Base-by-base conservation (phyloP, 1,140 invertebrate genomes). In the Pseudobourletiella spinata region DNA sequence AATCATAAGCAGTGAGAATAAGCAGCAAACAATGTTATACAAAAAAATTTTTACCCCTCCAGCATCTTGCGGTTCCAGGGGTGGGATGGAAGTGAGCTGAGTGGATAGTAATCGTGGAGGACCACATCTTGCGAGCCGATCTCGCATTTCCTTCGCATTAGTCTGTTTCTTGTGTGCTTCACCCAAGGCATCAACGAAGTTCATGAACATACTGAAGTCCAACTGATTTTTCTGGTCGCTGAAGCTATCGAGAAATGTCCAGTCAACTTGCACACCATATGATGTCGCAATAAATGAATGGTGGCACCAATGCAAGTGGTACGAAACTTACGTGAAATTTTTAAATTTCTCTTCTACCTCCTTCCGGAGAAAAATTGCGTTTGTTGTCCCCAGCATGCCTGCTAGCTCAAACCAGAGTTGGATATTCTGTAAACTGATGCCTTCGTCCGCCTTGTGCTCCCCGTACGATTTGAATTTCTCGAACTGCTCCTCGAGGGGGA, bases 381-480 rank as follows among this genome's bases (percentile, higher is more conserved):
- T n/a, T n/a, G n/a, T n/a, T n/a, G n/a, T n/a, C n/a, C n/a, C n/a
- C n/a, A n/a, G n/a, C n/a, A n/a, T n/a, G 11, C 50, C 50, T 4
- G 50, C 50, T 26, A 54, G 50, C 16, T 24, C 16, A 22, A 54
- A 54, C 50, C 50, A 54, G 3, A 54, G 20, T 30, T 26, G 22
- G 6, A 26, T 54, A 20, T 54, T 54, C 15, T 15, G 6, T 8
- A 54, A 6, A 15, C 22, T 28, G 20, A 54, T 28, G 11, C 50
- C 50, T 6, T 54, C 50, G 4, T 54, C 50, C 3, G 14, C 3
- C 20, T 28, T 28, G 15, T 54, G 15, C 25, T 30, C 28, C 14
- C 50, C 50, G 20, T 28, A 54, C 15, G 14, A 28, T 28, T 54
- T 54, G 25, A 28, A 54, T 22, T 54, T 54, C 6, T 54, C 50